These are phyloP conservation scores for Capitulum mitella DNA, from an alignment of 2,888 invertebrate species.

Conservation along the genomic window DNA sequence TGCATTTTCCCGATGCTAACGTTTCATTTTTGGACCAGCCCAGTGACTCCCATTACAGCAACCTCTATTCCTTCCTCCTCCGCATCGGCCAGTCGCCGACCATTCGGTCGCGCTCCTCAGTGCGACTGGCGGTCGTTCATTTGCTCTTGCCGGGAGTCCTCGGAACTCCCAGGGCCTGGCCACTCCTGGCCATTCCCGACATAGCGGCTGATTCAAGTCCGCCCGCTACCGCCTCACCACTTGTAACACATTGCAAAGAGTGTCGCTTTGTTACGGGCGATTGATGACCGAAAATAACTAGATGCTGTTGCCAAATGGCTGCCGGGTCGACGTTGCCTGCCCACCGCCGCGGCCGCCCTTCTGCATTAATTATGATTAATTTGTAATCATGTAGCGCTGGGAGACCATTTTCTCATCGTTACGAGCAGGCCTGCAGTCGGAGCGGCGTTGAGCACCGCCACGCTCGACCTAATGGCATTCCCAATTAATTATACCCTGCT, in stretches of 20 bases:
- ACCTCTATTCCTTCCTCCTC: too few relatives aligned
- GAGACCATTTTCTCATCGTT: slow-evolving; percentile 3
- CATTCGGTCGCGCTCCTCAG: too few relatives aligned
- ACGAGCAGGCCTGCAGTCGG: not conserved
- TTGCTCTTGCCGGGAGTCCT: too few relatives aligned
- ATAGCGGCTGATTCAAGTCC: too few relatives aligned
- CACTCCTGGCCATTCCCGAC: too few relatives aligned
- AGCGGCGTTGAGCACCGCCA: not conserved
- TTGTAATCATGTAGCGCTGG: not conserved
- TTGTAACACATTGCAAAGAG: not conserved
- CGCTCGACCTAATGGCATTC: not conserved
- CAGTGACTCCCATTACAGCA: too few relatives aligned
- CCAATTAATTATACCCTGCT: not conserved
- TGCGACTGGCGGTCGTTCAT: too few relatives aligned
- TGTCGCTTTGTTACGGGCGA: not conserved
- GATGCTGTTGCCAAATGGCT: not conserved
- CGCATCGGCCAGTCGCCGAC: too few relatives aligned
- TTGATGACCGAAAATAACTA: not conserved
- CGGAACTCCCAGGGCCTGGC: too few relatives aligned
- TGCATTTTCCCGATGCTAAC: too few relatives aligned
- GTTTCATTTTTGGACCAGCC: too few relatives aligned
- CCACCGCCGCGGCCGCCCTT: not conserved
- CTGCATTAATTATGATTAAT: not conserved
- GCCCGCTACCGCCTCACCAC: too few relatives aligned
- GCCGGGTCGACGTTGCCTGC: not conserved